Evolutionary conservation across 2,888 invertebrate species (phyloP), one percentile per base, ranked within the genome.

Genomic region (Stenoptilia bipunctidactyla): DNA sequence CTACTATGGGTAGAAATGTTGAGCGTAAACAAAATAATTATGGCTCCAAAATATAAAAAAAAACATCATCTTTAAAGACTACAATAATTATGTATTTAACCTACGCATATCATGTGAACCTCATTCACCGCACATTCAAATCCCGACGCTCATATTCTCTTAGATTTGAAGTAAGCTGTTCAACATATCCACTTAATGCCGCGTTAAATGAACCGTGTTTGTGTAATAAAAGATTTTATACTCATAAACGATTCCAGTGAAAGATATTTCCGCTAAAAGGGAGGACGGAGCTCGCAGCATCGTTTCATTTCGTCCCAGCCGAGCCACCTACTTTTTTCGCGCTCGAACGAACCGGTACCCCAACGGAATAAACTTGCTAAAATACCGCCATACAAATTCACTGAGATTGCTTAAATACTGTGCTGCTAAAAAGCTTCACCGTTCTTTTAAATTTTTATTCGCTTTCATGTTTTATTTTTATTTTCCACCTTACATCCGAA

Each of bases 161-260:
- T 68, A 73, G 76, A 60, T 71, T 77, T 67, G 67, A 71, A 79
- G 75, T 70, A 77, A 72, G 72, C 67, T 74, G 77, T 79, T 76
- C 75, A 69, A 79, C 79, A 79, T 79, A 80, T 79, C 79, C 79
- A 77, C 79, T 80, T 79, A 77, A 77, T 74, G 74, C 72, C 61
- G 69, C 68, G 76, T 75, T 80, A 75, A 82, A 82, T 79, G 80
- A 80, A 82, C 79, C 72, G 75, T 80, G 66, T 61, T 74, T 66
- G 70, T 70, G 74, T 79, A 79, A 79, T 76, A 82, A 82, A 80
- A 79, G 80, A 80, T 74, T 79, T 76, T 77, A 70, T 72, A 74
- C 70, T 73, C 61, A 66, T 72, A 76, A 74, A 60, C 71, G 74
- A 76, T 80, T 79, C 70, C 61, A 65, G 54, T 73, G 69, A 68